Conservation (phyloP, 2,797 vertebrate species). For the Chrysocyon brachyurus region DNA sequence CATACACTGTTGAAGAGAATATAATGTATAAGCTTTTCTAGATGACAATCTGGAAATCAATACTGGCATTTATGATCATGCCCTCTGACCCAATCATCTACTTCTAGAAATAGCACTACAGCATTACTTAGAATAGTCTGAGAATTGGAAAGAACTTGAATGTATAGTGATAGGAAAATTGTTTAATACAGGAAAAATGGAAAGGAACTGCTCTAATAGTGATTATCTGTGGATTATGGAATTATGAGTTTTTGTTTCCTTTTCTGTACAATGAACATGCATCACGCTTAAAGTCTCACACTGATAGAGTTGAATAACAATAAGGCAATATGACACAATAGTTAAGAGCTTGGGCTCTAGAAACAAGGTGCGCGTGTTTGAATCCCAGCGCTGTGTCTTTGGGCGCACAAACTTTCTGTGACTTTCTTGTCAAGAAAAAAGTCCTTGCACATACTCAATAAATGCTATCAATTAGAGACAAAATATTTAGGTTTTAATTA, state of each 20-base stretch:
- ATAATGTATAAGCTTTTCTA: neutral
- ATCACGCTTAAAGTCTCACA: conserved; percentile 39
- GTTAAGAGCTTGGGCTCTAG: neutral
- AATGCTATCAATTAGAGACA: conserved; percentile 1
- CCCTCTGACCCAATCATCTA: neutral
- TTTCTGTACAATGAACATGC: neutral
- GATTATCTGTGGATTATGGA: conserved; percentile 40
- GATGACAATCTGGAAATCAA: conserved; percentile 7
- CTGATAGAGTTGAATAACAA: neutral
- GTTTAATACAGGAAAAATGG: neutral
- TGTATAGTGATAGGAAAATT: neutral
- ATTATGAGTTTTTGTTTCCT: neutral
- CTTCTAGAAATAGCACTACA: neutral
- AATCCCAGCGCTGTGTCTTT: conserved; percentile 16
- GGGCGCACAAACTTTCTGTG: neutral
- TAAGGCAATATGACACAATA: neutral
- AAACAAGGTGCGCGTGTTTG: neutral
- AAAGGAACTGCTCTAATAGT: neutral
- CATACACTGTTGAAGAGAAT: neutral
- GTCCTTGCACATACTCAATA: neutral
- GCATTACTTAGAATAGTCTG: neutral
- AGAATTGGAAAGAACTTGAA: conserved; percentile 24
- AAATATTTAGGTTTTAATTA: conserved; percentile 18
- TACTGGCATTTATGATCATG: neutral
- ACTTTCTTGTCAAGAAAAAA: neutral